A percentile compares a stretch with the other conserved stretches of the same genome.
These are phyloP conservation scores for Myotis yumanensis DNA, from an alignment of 2,113 vertebrate species.

Conservation along the genomic window DNA sequence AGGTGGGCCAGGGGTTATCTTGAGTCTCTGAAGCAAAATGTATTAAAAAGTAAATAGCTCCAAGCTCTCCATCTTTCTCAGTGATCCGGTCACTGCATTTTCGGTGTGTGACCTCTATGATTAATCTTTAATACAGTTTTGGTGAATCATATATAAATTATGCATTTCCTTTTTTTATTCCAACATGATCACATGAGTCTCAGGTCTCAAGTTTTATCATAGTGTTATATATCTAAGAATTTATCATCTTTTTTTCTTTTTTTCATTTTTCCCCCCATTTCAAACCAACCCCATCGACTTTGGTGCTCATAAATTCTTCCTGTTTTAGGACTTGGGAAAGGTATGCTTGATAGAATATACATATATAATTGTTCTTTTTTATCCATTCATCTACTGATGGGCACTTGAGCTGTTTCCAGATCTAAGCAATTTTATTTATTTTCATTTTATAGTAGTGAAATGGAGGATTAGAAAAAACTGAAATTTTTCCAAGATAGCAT, in stretches of 20 bases:
- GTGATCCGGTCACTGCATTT: neutral
- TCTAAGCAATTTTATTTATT: neutral
- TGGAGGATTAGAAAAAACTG: neutral
- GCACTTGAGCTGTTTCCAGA: too few relatives aligned
- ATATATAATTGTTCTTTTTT: neutral
- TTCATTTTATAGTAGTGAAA: neutral
- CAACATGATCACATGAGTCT: constrained; percentile 45
- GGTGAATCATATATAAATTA: constrained; percentile 63
- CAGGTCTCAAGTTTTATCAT: constrained; percentile 32
- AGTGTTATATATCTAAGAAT: neutral
- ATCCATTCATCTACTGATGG: too few relatives aligned
- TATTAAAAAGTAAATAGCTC: neutral
- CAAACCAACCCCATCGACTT: neutral
- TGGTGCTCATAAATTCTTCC: neutral
- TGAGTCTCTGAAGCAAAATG: neutral
- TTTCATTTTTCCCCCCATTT: neutral
- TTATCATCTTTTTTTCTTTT: neutral
- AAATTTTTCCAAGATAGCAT: neutral
- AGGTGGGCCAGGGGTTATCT: too few relatives aligned
- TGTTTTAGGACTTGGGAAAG: neutral
- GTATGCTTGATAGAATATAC: neutral
- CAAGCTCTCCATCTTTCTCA: neutral
- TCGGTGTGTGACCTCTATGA: constrained; percentile 26
- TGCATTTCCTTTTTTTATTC: constrained; percentile 48
- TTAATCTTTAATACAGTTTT: constrained; percentile 61